Conservation (phyloP, 2,888 invertebrate species). For the Scaeva pyrastri region DNA sequence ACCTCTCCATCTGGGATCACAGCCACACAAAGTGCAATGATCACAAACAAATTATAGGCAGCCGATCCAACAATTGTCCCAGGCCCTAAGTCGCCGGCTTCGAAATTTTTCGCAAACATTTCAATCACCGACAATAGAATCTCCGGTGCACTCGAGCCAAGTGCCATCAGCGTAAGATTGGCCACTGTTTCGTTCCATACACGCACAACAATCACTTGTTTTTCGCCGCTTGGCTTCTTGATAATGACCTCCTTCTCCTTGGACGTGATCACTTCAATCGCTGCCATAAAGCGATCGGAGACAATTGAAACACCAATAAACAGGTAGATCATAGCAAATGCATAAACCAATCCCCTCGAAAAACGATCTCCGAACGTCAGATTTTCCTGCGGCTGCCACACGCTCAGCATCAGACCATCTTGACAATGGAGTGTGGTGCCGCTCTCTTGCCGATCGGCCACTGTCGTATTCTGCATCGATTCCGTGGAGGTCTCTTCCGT, state of each 20-base stretch:
- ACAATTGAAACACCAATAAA: conserved; percentile 99
- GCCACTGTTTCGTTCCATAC: conserved; percentile 99
- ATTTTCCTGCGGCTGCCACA: conserved; percentile 94
- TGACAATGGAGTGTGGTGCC: conserved; percentile 86
- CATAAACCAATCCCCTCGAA: conserved; percentile 95
- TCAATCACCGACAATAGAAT: conserved; percentile 99
- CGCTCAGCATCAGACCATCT: conserved; percentile 93
- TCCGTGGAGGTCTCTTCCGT: conserved; percentile 35
- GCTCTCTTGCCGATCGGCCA: conserved; percentile 59
- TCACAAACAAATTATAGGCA: conserved; percentile 99
- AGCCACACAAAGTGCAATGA: conserved; percentile 96
- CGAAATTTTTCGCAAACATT: conserved; percentile 96
- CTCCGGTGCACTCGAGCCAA: conserved; percentile 99
- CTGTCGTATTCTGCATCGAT: conserved; percentile 48
- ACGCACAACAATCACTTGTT: conserved; percentile 94
- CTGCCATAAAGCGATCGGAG: conserved; percentile 99
- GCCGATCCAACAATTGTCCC: conserved; percentile 99
- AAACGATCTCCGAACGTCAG: conserved; percentile 90
- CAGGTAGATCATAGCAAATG: conserved; percentile 94
- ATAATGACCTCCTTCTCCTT: conserved; percentile 97
- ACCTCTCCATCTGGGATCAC: conserved; percentile 96
- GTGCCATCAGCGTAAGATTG: conserved; percentile 98
- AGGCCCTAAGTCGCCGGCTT: conserved; percentile 98
- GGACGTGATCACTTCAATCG: conserved; percentile 99
- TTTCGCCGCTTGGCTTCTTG: conserved; percentile 93